phyloP scores from a whole-genome alignment of 2,888 invertebrate genomes.

The Congeria kusceri region DNA sequence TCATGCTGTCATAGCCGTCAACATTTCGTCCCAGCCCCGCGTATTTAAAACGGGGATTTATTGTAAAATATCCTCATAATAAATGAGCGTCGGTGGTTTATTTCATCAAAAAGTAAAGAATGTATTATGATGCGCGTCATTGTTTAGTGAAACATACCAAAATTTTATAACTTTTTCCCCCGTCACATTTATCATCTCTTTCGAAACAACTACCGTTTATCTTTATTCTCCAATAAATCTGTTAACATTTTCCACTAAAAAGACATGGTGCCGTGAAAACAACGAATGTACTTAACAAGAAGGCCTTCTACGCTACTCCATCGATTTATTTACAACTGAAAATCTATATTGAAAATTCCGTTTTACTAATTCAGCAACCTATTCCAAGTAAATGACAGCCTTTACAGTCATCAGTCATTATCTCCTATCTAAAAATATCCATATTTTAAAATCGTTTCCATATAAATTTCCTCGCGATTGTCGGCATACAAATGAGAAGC shows the following conservation, averaged over 20 bases:
- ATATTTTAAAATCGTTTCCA: conserved; percentile 26
- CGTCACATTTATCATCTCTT: too few species aligned
- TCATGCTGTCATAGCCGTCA: conserved; percentile 62
- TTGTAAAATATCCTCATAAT: conserved; percentile 51
- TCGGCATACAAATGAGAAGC: conserved; percentile 45
- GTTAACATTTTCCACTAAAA: too few species aligned
- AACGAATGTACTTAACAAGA: too few species aligned
- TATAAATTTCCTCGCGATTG: conserved; percentile 19
- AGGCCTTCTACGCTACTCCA: too few species aligned
- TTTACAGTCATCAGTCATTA: conserved; percentile 1
- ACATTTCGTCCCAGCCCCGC: conserved; percentile 16
- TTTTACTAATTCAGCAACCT: too few species aligned
- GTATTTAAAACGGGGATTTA: conserved; percentile 40
- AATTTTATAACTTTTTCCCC: too few species aligned
- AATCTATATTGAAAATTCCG: too few species aligned
- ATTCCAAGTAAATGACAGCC: too few species aligned
- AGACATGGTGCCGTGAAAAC: too few species aligned
- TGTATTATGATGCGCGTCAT: not conserved
- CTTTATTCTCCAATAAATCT: too few species aligned
- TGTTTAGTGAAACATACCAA: conserved; percentile 2
- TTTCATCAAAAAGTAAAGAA: conserved; percentile 12
- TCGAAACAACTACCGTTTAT: too few species aligned
- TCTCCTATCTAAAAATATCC: conserved; percentile 15
- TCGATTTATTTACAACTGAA: too few species aligned
- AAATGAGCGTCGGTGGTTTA: conserved; percentile 50